Conservation (phyloP, 1,140 invertebrate species). For the Olivierus martensii region DNA sequence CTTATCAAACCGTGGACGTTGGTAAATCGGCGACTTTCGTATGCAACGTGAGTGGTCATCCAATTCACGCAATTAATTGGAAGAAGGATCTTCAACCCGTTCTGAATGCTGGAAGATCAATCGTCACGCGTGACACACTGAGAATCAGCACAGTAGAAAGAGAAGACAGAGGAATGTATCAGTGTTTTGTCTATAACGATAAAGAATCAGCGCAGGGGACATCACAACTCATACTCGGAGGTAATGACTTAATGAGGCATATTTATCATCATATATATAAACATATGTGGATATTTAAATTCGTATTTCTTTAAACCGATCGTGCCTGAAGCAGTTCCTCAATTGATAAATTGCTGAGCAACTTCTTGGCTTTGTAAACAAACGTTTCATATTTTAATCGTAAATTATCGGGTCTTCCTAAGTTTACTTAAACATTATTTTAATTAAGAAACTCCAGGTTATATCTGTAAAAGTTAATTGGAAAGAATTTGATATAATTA, state of each 20-base stretch:
- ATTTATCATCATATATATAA: too few species aligned
- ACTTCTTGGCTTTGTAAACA: too few species aligned
- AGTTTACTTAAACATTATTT: too few species aligned
- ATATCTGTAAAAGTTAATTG: too few species aligned
- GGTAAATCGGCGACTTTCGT: conserved; percentile 20
- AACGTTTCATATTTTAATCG: too few species aligned
- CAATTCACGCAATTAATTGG: conserved; percentile 78
- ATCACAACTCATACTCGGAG: conserved; percentile 33
- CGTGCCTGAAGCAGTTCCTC: too few species aligned
- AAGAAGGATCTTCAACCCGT: conserved; percentile 67
- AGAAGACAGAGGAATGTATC: conserved; percentile 64
- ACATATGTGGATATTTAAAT: too few species aligned
- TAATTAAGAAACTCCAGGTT: too few species aligned
- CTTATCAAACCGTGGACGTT: conserved; percentile 11
- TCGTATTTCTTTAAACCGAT: too few species aligned
- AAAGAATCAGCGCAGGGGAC: conserved; percentile 68
- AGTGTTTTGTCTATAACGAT: conserved; percentile 48
- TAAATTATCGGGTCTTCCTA: too few species aligned
- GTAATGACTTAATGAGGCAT: conserved; percentile 19
- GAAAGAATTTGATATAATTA: too few species aligned
- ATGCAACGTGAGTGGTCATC: conserved; percentile 47
- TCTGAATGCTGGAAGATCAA: conserved; percentile 2
- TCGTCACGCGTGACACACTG: conserved; percentile 19
- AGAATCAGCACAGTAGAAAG: conserved; percentile 56
- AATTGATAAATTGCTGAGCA: too few species aligned